phyloP scores from a whole-genome alignment of 1,140 invertebrate genomes.

The Drosophila aff. region DNA sequence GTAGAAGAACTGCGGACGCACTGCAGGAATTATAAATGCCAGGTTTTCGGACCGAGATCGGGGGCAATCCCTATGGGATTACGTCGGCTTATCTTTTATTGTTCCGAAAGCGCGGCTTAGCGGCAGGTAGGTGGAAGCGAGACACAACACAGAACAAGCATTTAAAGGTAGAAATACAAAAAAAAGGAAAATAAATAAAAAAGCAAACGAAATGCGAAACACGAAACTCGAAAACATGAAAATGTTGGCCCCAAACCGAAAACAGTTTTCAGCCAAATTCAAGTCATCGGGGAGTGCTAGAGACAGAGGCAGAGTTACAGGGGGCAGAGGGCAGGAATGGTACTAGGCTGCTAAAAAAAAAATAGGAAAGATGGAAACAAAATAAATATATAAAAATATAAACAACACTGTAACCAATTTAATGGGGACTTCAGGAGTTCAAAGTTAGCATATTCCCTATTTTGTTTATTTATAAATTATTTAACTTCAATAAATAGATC shows the following conservation, averaged over 20 bases:
- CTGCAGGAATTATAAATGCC: slow-evolving; percentile 11
- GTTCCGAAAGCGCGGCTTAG: slow-evolving; percentile 23
- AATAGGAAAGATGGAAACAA: not conserved
- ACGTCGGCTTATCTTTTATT: slow-evolving; percentile 36
- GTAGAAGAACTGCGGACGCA: not conserved
- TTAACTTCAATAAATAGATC: not conserved
- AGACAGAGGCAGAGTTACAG: not conserved
- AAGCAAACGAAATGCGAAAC: slow-evolving; percentile 4
- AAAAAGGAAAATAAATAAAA: too few species aligned
- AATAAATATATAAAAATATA: not conserved
- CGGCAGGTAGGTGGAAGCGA: slow-evolving; percentile 26
- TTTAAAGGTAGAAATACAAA: slow-evolving; percentile 18
- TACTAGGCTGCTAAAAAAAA: slow-evolving; percentile 8
- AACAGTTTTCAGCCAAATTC: slow-evolving; percentile 41
- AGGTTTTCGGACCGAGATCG: slow-evolving; percentile 20
- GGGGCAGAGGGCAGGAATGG: too few species aligned
- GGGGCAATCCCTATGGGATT: slow-evolving; percentile 33
- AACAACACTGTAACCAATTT: not conserved
- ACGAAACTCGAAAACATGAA: slow-evolving; percentile 15
- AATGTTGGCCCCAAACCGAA: slow-evolving; percentile 16
- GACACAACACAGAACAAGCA: slow-evolving; percentile 9
- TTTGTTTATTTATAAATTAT: too few species aligned
- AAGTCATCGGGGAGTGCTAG: slow-evolving; percentile 30
- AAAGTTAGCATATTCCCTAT: too few species aligned
- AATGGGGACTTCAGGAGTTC: not conserved